phyloP scores from a whole-genome alignment of 2,797 vertebrate species.

The Galago senegalensis region DNA sequence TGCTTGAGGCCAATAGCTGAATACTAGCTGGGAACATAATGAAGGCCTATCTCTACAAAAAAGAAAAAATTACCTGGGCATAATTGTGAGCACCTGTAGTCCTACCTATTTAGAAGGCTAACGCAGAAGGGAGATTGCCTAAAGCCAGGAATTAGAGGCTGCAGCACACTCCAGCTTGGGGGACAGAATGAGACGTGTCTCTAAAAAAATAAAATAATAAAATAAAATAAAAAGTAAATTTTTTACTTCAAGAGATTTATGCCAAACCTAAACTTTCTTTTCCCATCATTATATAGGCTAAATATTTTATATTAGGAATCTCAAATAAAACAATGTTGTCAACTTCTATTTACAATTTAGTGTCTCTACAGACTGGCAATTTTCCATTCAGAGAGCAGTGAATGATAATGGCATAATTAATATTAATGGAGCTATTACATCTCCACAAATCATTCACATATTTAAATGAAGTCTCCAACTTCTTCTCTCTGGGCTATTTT shows the following conservation, averaged over 20 bases:
- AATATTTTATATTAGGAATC: conserved; percentile 28
- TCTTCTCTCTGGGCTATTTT: conserved; percentile 59
- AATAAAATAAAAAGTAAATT: background rate
- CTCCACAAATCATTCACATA: conserved; percentile 52
- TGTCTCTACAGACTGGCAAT: background rate
- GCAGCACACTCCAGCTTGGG: background rate
- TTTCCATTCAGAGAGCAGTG: conserved; percentile 55
- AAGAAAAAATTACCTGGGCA: no score
- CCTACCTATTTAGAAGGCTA: background rate
- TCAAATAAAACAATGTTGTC: background rate
- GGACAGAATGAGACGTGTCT: background rate
- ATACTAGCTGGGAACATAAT: no score
- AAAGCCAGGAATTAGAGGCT: background rate
- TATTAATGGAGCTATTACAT: conserved; percentile 73
- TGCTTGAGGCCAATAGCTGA: no score
- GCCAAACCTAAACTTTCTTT: background rate
- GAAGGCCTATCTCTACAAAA: no score
- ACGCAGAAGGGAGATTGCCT: background rate
- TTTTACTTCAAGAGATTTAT: background rate
- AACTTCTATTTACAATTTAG: conserved; percentile 59
- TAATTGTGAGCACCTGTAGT: background rate
- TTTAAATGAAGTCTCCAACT: conserved; percentile 68
- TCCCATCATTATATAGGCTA: background rate
- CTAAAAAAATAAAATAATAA: background rate
- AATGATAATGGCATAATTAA: conserved; percentile 72